phyloP scores from a whole-genome alignment of 2,113 vertebrate species.

The Heteronetta atricapilla region DNA sequence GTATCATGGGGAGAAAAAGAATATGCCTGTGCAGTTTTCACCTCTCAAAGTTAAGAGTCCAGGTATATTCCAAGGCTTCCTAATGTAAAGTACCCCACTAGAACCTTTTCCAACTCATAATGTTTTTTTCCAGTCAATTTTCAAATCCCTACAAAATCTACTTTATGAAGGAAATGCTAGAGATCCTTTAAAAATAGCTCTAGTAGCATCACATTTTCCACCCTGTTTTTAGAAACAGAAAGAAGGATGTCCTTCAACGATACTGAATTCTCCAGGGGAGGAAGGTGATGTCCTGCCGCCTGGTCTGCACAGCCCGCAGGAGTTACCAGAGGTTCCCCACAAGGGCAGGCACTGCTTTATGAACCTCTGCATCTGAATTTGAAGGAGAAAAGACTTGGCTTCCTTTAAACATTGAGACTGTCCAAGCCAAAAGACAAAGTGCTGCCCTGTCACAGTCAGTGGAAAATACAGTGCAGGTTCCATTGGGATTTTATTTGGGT shows the following conservation, averaged over 20 bases:
- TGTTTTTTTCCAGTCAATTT: neutral
- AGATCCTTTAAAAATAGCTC: neutral
- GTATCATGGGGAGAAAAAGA: accelerated
- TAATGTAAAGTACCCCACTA: neutral
- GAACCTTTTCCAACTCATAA: neutral
- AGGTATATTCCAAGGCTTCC: neutral
- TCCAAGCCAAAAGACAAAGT: neutral
- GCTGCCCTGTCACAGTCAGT: neutral
- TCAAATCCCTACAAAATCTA: neutral
- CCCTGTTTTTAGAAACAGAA: neutral
- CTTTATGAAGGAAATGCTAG: neutral
- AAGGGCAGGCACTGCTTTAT: neutral
- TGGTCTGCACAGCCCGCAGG: neutral
- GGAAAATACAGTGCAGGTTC: neutral
- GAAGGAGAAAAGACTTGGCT: neutral
- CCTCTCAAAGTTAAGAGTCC: neutral
- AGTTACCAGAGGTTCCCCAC: neutral
- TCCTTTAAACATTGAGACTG: neutral
- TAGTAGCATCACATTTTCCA: neutral
- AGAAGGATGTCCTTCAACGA: neutral
- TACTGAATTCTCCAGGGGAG: neutral
- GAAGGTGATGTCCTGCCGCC: neutral
- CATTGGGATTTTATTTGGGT: neutral
- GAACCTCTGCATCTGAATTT: neutral
- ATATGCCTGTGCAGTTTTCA: neutral